These are phyloP conservation scores for Actinostola sp. DNA, from an alignment of 92 coral and sea anemone genomes.

Conservation along the genomic window DNA sequence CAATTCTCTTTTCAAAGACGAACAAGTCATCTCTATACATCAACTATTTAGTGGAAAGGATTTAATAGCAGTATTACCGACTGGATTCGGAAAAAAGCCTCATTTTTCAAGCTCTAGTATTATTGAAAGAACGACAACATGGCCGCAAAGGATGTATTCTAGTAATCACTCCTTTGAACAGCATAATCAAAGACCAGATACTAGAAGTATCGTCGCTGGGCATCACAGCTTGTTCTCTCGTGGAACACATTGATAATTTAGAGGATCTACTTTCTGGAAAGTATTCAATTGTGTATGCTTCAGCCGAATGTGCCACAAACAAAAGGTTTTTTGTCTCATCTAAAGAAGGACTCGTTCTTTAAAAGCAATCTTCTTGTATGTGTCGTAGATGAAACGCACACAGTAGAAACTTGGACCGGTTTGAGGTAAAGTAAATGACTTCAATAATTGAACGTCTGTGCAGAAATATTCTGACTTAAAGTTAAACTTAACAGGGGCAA, in stretches of 20 bases:
- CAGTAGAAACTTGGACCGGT: conserved; percentile 39
- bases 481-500: background rate
- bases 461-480: background rate
- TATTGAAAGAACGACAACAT: too few relatives aligned
- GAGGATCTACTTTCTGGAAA: background rate
- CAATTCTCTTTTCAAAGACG: too few relatives aligned
- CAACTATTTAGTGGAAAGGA: too few relatives aligned
- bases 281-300: background rate
- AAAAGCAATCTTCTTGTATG: background rate
- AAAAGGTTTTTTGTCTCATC: background rate
- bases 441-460: background rate
- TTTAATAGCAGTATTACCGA: too few relatives aligned
- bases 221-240: background rate
- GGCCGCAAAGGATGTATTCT: too few relatives aligned
- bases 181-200: background rate
- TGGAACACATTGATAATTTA: too few relatives aligned
- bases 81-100: too few relatives aligned
- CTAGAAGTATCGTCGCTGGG: background rate
- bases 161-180: too few relatives aligned
- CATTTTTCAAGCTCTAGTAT: too few relatives aligned
- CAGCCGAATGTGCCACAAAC: background rate
- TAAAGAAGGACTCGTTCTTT: background rate
- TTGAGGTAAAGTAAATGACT: background rate
- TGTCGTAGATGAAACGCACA: conserved; percentile 37
- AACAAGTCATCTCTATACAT: too few relatives aligned